Evolutionary conservation across 2,797 vertebrate species (phyloP), one percentile per base, ranked within the genome.

Genomic region (Hippocampus kuda): DNA sequence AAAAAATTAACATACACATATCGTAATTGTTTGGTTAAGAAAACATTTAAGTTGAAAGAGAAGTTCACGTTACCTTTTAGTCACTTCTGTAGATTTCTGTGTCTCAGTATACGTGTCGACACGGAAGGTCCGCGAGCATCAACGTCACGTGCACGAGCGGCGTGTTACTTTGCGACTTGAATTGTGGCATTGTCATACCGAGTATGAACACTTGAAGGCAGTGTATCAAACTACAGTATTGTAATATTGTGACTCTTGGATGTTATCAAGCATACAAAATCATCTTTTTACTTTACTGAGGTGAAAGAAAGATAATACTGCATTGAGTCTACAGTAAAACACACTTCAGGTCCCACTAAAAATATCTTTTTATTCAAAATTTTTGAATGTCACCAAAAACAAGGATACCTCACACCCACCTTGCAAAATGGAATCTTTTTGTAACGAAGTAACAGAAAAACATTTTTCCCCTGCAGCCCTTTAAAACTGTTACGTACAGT

Each of bases 1-100:
- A 6, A 60, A 5, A 34, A 12, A 1, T 18, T 16, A 30, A 60
- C 12, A 18, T 18, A 1, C 5, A 59, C 5, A 30, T 30, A 56
- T 10, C 3, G 3, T 20, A 3, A 24, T 24, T 26, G 24, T 18
- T 8, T 30, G 27, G 27, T 6, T 34, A 34, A 20, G 34, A n/a
- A 24, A 24, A 46, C 49, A 56, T 13, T 13, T 5, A 69, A 68
- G 51, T 0, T 24, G 44, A 16, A 1, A 16, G 1, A 38, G 13
- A 41, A 24, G 64, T 10, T 1, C 11, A n/a, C 20, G 1, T 76
- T 85, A 89, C 86, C 88, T 85, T 83, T 27, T 20, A 44, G 54
- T 49, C 13, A 1, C 41, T 11, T 24, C 26, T 7, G 6, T 69
- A 5, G 66, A 15, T 64, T 20, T 77, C 70, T 72, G 72, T 5